Evolutionary conservation across 53 echinoderm and acorn worm genomes (phyloP), one percentile per base, ranked within the genome.

Genomic region (Apostichopus leukothele): DNA sequence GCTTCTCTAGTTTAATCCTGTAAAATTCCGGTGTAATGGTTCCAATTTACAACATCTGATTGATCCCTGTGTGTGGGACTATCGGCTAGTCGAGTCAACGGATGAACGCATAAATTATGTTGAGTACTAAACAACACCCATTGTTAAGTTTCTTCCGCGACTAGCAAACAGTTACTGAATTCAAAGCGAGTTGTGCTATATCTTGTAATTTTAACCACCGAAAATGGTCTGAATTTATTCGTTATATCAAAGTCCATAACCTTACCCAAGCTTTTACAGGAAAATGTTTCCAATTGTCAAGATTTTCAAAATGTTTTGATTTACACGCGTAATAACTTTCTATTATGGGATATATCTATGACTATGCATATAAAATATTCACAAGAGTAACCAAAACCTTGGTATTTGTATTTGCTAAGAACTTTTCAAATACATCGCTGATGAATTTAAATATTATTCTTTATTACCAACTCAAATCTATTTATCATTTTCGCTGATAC

Each of bases 61-160:
- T 25, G 79, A 59, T 81, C 54, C 54, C 81, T 55, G 19, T 55
- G 81, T 59, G 19, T 22, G 81, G 55, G 81, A 55, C 81, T 81
- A 71, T 71, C 71, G 71, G 16, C 71, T 71, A 71, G 63, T 71
- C 71, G 71, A 71, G 18, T 19, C 55, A 81, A 81, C 81, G 71
- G n/a, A 10, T n/a, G 20, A n/a, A 54, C 57, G 81, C 81, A 81
- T 81, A 81, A 54, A 81, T 81, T 81, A 81, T 81, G 81, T 59
- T 81, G 81, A 81, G 53, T 57, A 19, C 6, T n/a, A 81, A 81
- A 54, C 81, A 54, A 81, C 81, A 81, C 81, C 81, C 81, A 81
- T 81, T 81, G 81, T 81, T 81, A 81, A 59, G 25, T 81, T 81
- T 81, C 81, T 81, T 81, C 81, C 81, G 81, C 81, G 81, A 54